Percentiles rank a stretch among this genome's conserved stretches.
Evolutionary conservation across 2,797 vertebrate species (phyloP).

Genomic region (Notolepis coatsorum): DNA sequence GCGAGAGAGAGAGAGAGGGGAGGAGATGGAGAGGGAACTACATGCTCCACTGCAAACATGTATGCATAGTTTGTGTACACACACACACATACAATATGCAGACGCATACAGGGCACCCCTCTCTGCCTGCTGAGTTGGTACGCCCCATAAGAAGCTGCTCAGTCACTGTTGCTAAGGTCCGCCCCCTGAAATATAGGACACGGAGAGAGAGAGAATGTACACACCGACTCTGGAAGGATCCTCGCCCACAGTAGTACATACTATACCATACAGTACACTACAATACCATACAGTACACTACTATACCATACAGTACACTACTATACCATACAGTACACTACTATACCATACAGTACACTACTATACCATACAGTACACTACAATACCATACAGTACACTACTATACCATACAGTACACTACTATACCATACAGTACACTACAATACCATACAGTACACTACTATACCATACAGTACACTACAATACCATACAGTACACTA

Average conservation of each 20-base stretch:
- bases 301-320: too few species aligned
- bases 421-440: too few species aligned
- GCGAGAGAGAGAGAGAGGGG: too few species aligned
- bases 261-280: slow-evolving; percentile 20
- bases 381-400: too few species aligned
- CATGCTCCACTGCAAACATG: slow-evolving; percentile 20
- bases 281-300: slow-evolving; percentile 21
- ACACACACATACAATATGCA: not conserved
- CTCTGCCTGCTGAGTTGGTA: slow-evolving; percentile 58
- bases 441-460: too few species aligned
- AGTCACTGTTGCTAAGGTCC: slow-evolving; percentile 79
- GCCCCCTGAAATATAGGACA: slow-evolving; percentile 70
- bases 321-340: too few species aligned
- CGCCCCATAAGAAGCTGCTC: slow-evolving; percentile 75
- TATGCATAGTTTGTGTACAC: not conserved
- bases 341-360: too few species aligned
- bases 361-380: too few species aligned
- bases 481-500: too few species aligned
- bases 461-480: too few species aligned
- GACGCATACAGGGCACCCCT: slow-evolving; percentile 39
- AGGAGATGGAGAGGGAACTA: not conserved
- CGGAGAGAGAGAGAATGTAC: slow-evolving; percentile 55
- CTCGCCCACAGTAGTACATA: slow-evolving; percentile 28
- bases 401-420: too few species aligned
- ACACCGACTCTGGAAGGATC: too few species aligned